Evolutionary conservation across 2,888 invertebrate species (phyloP).

Genomic region (Periphyllus acericola): DNA sequence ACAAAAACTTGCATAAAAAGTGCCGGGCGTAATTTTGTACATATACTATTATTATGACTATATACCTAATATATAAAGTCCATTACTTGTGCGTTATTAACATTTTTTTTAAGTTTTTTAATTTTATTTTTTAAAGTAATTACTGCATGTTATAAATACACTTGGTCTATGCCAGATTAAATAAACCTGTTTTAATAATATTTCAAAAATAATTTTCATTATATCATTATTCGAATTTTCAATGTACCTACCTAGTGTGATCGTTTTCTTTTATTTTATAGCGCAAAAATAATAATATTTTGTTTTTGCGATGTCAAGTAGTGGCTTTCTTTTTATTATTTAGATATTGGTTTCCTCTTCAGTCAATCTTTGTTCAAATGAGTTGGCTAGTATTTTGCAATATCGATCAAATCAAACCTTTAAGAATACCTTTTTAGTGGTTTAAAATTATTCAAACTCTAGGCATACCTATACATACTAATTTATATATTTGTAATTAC

Average conservation of each 20-base stretch:
- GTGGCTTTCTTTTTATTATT: not conserved
- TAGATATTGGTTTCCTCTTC: not conserved
- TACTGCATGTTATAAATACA: too few relatives aligned
- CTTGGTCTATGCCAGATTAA: too few relatives aligned
- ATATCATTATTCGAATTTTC: not conserved
- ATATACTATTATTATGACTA: too few relatives aligned
- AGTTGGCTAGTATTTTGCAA: not conserved
- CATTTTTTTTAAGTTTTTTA: too few relatives aligned
- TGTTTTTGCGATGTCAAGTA: not conserved
- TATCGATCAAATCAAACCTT: not conserved
- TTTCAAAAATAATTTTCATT: not conserved
- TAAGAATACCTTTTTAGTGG: not conserved
- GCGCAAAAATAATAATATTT: not conserved
- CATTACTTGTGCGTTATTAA: too few relatives aligned
- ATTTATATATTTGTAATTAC: not conserved
- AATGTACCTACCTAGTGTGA: too few relatives aligned
- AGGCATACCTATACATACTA: not conserved
- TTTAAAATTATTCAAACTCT: not conserved
- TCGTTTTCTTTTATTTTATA: not conserved
- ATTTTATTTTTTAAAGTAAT: too few relatives aligned
- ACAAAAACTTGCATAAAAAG: too few relatives aligned
- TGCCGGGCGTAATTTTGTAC: too few relatives aligned
- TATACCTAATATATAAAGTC: too few relatives aligned
- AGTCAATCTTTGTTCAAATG: not conserved
- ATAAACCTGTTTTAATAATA: too few relatives aligned